Evolutionary conservation across 1,140 invertebrate species (phyloP).

Genomic region (Frieseomelitta varia): DNA sequence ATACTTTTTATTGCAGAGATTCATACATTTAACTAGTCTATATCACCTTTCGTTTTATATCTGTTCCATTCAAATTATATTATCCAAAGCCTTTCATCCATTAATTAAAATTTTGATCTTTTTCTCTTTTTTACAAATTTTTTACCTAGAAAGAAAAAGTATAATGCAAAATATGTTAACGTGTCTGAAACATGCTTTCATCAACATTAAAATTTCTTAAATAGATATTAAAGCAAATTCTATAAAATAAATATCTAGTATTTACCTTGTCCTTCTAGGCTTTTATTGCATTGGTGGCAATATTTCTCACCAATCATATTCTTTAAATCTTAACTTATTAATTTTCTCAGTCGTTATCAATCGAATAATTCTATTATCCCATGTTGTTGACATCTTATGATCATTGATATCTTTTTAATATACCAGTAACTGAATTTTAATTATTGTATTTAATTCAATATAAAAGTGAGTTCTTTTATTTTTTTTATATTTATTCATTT

Average conservation of each 20-base stretch:
- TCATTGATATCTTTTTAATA: background rate
- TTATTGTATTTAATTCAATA: background rate
- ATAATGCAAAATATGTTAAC: background rate
- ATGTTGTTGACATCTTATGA: background rate
- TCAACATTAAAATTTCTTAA: background rate
- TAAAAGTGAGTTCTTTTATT: background rate
- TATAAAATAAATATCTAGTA: background rate
- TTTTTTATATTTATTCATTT: background rate
- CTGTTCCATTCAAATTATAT: background rate
- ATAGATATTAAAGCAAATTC: background rate
- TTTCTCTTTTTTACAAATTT: slow-evolving; percentile 5
- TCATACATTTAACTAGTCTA: slow-evolving; percentile 11
- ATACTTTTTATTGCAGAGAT: slow-evolving; percentile 34
- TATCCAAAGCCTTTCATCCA: background rate
- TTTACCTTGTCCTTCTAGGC: slow-evolving; percentile 24
- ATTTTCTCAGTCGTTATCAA: background rate
- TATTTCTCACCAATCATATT: background rate
- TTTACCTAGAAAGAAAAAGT: slow-evolving; percentile 17
- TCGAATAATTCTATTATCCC: background rate
- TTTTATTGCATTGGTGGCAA: background rate
- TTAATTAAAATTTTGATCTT: slow-evolving; percentile 1
- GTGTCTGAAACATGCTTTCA: background rate
- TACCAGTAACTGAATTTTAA: background rate
- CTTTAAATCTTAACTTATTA: background rate
- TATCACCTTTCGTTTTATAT: slow-evolving; percentile 8